Base-by-base conservation (phyloP, 2,797 vertebrate genomes). In the Varecia variegata region DNA sequence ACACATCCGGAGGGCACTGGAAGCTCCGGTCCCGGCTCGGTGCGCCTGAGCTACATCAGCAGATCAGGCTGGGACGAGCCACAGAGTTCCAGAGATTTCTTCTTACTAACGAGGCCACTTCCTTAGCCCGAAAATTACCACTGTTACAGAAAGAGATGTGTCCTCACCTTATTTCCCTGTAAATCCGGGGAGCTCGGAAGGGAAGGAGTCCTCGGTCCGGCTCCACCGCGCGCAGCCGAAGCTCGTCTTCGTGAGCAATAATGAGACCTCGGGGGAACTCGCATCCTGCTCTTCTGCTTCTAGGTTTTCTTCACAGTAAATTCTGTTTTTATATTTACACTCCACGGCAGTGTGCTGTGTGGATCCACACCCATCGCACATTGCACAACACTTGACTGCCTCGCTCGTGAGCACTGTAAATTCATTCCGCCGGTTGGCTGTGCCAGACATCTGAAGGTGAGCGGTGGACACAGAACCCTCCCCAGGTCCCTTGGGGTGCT, bases 251-350 rank as follows among this genome's bases (percentile, higher is more conserved):
- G 23, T 38, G 92, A 32, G 45, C 56, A 45, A 71, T 93, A 95
- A 97, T 45, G 60, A 95, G 88, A 67, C 70, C 94, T 68, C 85
- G 0, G 21, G 77, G 85, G 81, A 92, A 38, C 32, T 12, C 32
- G 25, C 52, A 14, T 65, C 21, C 12, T 58, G 32, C 77, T 95
- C 96, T 93, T 38, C 30, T 86, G 58, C 23, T 88, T 90, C 70
- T 14, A 43, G 18, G 25, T 43, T 90, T 86, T 58, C 43, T 62
- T 92, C 58, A 67, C 30, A 92, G 35, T 93, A 40, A 85, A 88
- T 83, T 89, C 50, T 58, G 60, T 65, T 92, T 74, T 74, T 65
- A 56, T 73, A 92, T 52, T 50, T 77, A 68, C 27, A 62, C 50
- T 20, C 18, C 21, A 21, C 12, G 15, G 47, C 27, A 18, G 14